Evolutionary conservation across 1,140 invertebrate species (phyloP), one percentile per base, ranked within the genome.

Genomic region (Ostrea denselamellosa): DNA sequence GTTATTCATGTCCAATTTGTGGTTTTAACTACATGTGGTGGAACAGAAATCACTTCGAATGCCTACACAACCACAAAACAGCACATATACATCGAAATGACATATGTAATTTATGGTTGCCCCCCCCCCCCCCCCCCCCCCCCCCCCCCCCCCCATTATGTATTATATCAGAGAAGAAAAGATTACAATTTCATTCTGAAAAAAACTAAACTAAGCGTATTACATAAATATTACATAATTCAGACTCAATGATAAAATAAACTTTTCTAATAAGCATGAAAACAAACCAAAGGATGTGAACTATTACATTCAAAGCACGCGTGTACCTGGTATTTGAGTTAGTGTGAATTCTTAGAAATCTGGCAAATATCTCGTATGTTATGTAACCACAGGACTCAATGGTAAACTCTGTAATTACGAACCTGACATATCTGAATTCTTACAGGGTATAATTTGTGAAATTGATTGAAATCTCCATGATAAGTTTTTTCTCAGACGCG

Each of bases 361-460:
- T 77, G 68, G 25, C 2, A 77, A 77, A 77, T 77, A 77, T 34
- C 25, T 9, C 12, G 68, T 7, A 77, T 77, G 28, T 77, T 77
- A 77, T 34, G 68, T 25, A 77, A 77, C 68, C 9, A 14, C 68
- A 77, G 68, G 28, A 28, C 22, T 77, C 68, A 34, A 28, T 77
- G 68, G 68, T 77, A 34, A 71, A 62, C 8, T n/a, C 12, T 25
- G 68, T 22, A 14, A 28, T 7, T 77, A 14, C 25, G 28, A 25
- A 34, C 34, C 25, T 25, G 68, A 25, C 68, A 77, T 77, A 22
- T 77, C 22, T 17, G 7, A 77, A 77, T 28, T 25, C 68, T 77
- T 77, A 77, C 68, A 77, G 68, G 28, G 22, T 28, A 77, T 77
- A 77, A 77, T 10, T 77, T 12, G 25, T 77, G 25, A 77, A 34